Conservation (phyloP, 2,888 invertebrate genomes). For the Flexamia atlantica region DNA sequence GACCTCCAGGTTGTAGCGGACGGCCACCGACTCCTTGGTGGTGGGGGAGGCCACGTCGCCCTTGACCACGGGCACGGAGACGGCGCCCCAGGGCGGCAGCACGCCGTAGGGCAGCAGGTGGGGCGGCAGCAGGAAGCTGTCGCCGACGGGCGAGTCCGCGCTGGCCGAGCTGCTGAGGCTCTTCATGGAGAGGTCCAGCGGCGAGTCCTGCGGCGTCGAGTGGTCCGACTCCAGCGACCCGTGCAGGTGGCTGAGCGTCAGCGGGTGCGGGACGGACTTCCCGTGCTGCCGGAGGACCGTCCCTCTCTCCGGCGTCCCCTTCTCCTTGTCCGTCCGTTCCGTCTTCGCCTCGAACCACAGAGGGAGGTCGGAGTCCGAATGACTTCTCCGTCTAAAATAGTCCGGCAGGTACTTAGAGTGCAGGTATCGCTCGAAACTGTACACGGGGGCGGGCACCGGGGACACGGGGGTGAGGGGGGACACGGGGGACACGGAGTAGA, state of each 20-base stretch:
- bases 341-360: constrained; percentile 77
- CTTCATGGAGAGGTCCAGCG: constrained; percentile 90
- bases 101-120: constrained; percentile 78
- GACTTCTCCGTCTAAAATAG: constrained; percentile 79
- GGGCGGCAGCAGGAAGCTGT: constrained; percentile 67
- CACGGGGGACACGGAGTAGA: constrained; percentile 78
- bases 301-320: constrained; percentile 71
- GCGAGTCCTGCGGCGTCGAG: constrained; percentile 86
- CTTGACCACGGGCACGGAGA: constrained; percentile 86
- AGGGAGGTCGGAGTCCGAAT: constrained; percentile 82
- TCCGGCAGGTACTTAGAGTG: constrained; percentile 82
- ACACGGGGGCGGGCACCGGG: constrained; percentile 77
- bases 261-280: constrained; percentile 70
- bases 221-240: constrained; percentile 77
- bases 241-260: constrained; percentile 72
- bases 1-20: constrained; percentile 86
- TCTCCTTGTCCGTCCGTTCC: constrained; percentile 72
- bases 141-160: constrained; percentile 67
- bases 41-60: constrained; percentile 89
- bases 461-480: constrained; percentile 77
- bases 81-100: constrained; percentile 77
- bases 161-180: constrained; percentile 72
- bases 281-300: constrained; percentile 70
- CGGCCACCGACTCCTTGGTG: constrained; percentile 86
- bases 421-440: constrained; percentile 81